These are phyloP conservation scores for Portunus trituberculatus DNA, from an alignment of 1,140 invertebrate genomes.

Conservation along the genomic window DNA sequence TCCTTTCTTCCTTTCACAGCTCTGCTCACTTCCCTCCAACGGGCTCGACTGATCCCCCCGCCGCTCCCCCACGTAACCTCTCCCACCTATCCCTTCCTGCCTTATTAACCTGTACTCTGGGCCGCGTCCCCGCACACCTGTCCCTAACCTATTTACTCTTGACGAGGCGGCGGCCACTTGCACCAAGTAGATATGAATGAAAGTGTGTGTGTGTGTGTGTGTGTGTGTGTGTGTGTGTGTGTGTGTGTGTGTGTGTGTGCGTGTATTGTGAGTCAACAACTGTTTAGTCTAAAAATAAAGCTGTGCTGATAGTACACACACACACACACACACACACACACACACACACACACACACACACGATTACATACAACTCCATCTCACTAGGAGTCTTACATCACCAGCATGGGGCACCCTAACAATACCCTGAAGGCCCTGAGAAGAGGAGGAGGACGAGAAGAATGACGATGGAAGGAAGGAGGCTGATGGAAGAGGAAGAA, in stretches of 20 bases:
- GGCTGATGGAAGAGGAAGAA: neutral
- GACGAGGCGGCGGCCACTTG: neutral
- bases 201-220: conserved; percentile 20
- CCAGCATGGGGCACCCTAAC: neutral
- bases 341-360: neutral
- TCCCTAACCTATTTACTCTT: conserved; percentile 9
- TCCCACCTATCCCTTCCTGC: neutral
- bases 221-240: conserved; percentile 20
- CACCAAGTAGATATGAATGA: neutral
- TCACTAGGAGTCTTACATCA: neutral
- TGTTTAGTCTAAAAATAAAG: too few relatives aligned
- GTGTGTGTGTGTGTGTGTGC: conserved; percentile 18
- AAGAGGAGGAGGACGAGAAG: neutral
- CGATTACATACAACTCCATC: neutral
- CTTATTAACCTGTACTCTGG: conserved; percentile 17
- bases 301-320: too few relatives aligned
- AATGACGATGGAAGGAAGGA: neutral
- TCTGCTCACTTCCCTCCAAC: neutral
- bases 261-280: neutral
- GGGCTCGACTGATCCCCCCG: neutral
- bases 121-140: conserved; percentile 5
- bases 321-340: too few relatives aligned
- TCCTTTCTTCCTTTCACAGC: neutral
- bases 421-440: too few relatives aligned
- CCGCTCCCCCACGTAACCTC: neutral